phyloP scores from a whole-genome alignment of 2,888 invertebrate genomes.

The Polia nebulosa region DNA sequence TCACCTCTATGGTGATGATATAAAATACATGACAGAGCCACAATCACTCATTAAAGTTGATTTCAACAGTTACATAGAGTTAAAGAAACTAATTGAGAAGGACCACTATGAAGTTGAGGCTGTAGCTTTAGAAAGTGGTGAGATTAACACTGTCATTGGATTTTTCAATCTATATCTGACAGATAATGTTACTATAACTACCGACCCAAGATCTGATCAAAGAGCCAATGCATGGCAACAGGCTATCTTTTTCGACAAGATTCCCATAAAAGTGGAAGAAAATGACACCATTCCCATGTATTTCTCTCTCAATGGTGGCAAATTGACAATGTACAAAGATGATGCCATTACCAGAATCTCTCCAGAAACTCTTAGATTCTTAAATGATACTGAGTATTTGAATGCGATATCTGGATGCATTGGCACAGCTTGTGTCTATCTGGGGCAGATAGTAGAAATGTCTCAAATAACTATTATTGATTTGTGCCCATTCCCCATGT shows the following conservation, averaged over 20 bases:
- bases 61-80: conserved; percentile 91
- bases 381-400: conserved; percentile 88
- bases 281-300: conserved; percentile 77
- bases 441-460: conserved; percentile 81
- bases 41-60: conserved; percentile 90
- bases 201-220: conserved; percentile 89
- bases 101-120: conserved; percentile 77
- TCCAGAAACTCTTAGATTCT: conserved; percentile 80
- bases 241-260: conserved; percentile 92
- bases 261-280: conserved; percentile 77
- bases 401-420: conserved; percentile 81
- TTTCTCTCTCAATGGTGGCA: conserved; percentile 82
- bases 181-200: conserved; percentile 91
- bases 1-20: conserved; percentile 84
- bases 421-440: conserved; percentile 79
- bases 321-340: conserved; percentile 76
- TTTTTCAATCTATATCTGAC: conserved; percentile 94
- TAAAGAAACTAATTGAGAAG: conserved; percentile 76
- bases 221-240: conserved; percentile 94
- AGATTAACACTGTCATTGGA: conserved; percentile 92
- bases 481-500: conserved; percentile 92
- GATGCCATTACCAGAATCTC: conserved; percentile 75
- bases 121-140: conserved; percentile 85
- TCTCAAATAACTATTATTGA: conserved; percentile 88
- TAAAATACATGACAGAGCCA: conserved; percentile 91